Percentiles rank a stretch among this genome's conserved stretches.
Evolutionary conservation across 2,888 invertebrate species (phyloP).

Genomic region (Cyclophora albipunctata): DNA sequence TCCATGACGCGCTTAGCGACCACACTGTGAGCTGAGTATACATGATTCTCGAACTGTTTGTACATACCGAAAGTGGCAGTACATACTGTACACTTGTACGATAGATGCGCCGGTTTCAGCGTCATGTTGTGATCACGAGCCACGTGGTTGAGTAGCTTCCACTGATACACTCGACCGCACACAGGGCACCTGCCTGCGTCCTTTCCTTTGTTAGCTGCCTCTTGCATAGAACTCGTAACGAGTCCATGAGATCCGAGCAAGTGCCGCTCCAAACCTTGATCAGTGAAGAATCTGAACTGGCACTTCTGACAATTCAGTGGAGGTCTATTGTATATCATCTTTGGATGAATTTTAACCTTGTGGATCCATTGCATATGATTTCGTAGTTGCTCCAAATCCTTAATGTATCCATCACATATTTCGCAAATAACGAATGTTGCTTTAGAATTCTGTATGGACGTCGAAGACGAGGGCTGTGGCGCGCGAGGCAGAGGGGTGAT

Average conservation of each 20-base stretch:
- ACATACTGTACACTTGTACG: constrained; percentile 96
- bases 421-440: constrained; percentile 96
- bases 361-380: constrained; percentile 99
- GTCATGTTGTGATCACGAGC: constrained; percentile 95
- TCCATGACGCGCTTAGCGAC: constrained; percentile 92
- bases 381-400: constrained; percentile 94
- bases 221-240: constrained; percentile 96
- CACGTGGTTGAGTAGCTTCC: constrained; percentile 94
- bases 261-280: constrained; percentile 96
- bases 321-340: constrained; percentile 96
- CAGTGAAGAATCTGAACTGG: constrained; percentile 96
- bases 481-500: constrained; percentile 91
- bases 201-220: constrained; percentile 95
- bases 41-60: constrained; percentile 96
- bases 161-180: constrained; percentile 87
- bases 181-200: constrained; percentile 96
- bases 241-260: constrained; percentile 94
- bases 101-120: constrained; percentile 93
- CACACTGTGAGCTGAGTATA: constrained; percentile 94
- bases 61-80: constrained; percentile 97
- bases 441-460: constrained; percentile 71
- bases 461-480: constrained; percentile 63
- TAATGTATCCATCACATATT: constrained; percentile 97
- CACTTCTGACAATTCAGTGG: constrained; percentile 97
- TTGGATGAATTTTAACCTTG: constrained; percentile 96